Percentiles rank a stretch among this genome's conserved stretches.
These are phyloP conservation scores for Parotocinclus haroldoi DNA, from an alignment of 2,797 vertebrate species.

Conservation along the genomic window DNA sequence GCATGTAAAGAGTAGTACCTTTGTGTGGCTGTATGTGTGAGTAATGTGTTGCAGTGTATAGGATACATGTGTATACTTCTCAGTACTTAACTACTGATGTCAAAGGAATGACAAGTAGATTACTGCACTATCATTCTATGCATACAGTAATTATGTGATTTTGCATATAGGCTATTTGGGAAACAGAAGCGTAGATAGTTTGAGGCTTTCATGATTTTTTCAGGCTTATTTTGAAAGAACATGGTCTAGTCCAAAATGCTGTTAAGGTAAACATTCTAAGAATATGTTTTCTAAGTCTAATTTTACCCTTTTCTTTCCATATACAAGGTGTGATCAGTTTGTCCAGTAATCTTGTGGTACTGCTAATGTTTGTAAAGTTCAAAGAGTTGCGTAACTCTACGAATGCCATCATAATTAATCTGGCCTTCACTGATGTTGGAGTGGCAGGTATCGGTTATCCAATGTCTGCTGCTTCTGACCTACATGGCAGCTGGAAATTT, in stretches of 20 bases:
- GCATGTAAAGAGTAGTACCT: constrained; percentile 79
- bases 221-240: too few species aligned
- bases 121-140: too few species aligned
- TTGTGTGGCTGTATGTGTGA: neutral
- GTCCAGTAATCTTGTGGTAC: constrained; percentile 86
- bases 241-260: too few species aligned
- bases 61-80: neutral
- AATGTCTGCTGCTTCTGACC: constrained; percentile 94
- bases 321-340: constrained; percentile 81
- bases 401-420: constrained; percentile 93
- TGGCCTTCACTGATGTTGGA: constrained; percentile 93
- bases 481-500: constrained; percentile 95
- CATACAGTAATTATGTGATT: neutral
- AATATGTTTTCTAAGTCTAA: neutral
- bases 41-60: constrained; percentile 2
- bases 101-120: too few species aligned
- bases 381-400: constrained; percentile 91
- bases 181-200: too few species aligned
- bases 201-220: too few species aligned
- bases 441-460: constrained; percentile 94
- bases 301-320: constrained; percentile 8
- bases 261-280: too few species aligned
- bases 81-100: too few species aligned
- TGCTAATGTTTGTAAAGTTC: constrained; percentile 91
- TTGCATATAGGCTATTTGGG: too few species aligned